Percentiles rank a stretch among this genome's conserved stretches.
Conservation (phyloP, 2,888 invertebrate genomes). For the Zygothrica quintamaculata region DNA sequence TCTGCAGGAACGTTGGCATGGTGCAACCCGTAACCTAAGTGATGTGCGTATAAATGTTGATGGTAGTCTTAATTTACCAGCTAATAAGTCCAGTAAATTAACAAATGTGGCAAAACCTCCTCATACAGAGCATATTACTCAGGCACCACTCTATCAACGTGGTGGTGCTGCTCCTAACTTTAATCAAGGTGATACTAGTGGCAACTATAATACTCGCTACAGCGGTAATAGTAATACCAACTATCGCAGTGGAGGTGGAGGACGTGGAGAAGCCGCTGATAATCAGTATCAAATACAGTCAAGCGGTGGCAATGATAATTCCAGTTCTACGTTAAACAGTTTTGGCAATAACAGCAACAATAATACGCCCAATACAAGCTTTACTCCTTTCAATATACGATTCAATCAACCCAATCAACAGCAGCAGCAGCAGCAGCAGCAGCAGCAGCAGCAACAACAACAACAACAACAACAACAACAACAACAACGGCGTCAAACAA, state of each 20-base stretch:
- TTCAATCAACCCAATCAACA: conserved; percentile 75
- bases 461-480: conserved; percentile 49
- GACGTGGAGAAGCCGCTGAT: conserved; percentile 37
- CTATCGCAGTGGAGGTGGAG: conserved; percentile 60
- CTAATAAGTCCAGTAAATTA: conserved; percentile 3
- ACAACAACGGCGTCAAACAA: conserved; percentile 49
- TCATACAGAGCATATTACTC: conserved; percentile 67
- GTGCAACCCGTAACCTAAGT: conserved; percentile 86
- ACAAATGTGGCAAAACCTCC: conserved; percentile 10
- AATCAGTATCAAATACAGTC: conserved; percentile 63
- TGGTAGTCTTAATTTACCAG: conserved; percentile 87
- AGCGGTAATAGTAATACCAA: conserved; percentile 60
- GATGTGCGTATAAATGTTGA: conserved; percentile 85
- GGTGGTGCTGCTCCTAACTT: conserved; percentile 84
- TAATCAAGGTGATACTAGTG: conserved; percentile 84
- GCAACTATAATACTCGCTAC: conserved; percentile 82
- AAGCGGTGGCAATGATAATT: conserved; percentile 33
- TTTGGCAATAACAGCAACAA: conserved; percentile 58
- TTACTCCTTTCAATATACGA: conserved; percentile 76
- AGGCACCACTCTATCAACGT: conserved; percentile 88
- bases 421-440: conserved; percentile 51
- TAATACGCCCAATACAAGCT: conserved; percentile 45
- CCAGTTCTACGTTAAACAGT: conserved; percentile 7
- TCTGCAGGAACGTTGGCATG: conserved; percentile 89
- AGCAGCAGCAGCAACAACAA: conserved; percentile 5